Evolutionary conservation across 2,888 invertebrate species (phyloP), one percentile per base, ranked within the genome.

Genomic region (Neelides folsomi): DNA sequence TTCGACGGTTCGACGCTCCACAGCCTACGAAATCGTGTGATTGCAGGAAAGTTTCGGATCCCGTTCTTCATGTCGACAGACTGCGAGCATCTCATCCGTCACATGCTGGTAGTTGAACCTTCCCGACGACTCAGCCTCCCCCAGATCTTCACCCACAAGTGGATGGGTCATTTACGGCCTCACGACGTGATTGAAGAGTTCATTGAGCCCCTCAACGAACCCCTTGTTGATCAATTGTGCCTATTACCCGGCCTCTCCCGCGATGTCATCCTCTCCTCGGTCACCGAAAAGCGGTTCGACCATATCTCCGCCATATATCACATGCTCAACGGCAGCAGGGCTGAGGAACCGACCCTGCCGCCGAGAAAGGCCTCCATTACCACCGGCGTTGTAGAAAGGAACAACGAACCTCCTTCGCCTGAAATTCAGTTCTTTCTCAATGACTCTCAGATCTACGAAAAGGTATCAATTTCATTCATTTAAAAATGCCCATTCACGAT

Each of bases 1-100:
- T 95, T 95, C 71, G 94, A 95, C 54, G 93, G 93, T 60, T 86
- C 87, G 66, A 92, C 89, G 51, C 77, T 95, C 55, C 92, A 89
- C 71, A 84, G 86, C 53, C 76, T 95, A 60, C 78, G 93, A 66
- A 89, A 88, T 55, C 78, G 93, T 60, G 94, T 95, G 55, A 78
- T 95, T 46, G 88, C 89, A 51, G 95, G 95, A 57, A 79, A 90
- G 71, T 94, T 94, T 76, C 79, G 94, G 69, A 92, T 95, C 72
- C 95, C 95, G 52, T 95, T 88, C 75, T 95, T 93, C 75, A 93
- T 95, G 90, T 92, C 92, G 68, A 59, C 78, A 86, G 93, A 93
- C 70, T 94, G 94, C 72, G 94, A 95, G 75, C 86, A 87, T 63
- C 75, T 95, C 58, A 90, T 95, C 68, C 80, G 93, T 38, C 87